Conservation (phyloP, 2,888 invertebrate species). For the Xestoiulus laeticollis region DNA sequence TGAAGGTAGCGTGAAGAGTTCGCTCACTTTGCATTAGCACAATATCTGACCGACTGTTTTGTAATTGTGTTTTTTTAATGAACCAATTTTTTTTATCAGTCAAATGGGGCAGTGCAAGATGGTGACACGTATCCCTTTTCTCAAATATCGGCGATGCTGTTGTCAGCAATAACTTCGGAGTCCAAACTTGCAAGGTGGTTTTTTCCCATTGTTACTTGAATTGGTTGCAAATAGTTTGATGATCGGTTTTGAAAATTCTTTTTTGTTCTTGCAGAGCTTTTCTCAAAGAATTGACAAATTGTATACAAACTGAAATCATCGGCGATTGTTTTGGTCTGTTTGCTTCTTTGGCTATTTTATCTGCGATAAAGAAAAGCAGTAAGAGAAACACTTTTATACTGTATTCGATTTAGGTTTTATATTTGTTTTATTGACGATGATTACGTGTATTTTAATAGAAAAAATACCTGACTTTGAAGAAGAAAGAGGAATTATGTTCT, state of each 20-base stretch:
- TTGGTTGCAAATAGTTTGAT: no score
- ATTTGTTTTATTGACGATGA: neutral
- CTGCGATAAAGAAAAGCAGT: neutral
- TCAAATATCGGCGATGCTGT: neutral
- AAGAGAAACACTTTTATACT: neutral
- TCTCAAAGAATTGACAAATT: neutral
- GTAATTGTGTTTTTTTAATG: no score
- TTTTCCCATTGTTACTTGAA: neutral
- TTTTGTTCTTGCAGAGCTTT: neutral
- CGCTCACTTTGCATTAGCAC: neutral
- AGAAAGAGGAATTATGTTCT: neutral
- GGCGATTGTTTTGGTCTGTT: constrained; percentile 28
- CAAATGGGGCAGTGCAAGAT: neutral
- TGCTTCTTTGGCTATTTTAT: constrained; percentile 29
- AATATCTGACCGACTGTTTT: no score
- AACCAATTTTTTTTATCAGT: neutral
- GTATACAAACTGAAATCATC: constrained; percentile 25
- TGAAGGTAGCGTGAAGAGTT: neutral
- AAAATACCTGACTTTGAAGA: neutral
- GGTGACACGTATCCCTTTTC: neutral
- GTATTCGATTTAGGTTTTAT: neutral
- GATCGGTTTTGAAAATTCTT: no score
- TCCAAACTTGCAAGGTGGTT: neutral
- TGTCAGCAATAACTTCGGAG: neutral
- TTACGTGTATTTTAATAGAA: neutral